Percentiles rank a stretch among this genome's conserved stretches.
phyloP scores from a whole-genome alignment of 1,140 invertebrate genomes.

The Chironomus tepperi region DNA sequence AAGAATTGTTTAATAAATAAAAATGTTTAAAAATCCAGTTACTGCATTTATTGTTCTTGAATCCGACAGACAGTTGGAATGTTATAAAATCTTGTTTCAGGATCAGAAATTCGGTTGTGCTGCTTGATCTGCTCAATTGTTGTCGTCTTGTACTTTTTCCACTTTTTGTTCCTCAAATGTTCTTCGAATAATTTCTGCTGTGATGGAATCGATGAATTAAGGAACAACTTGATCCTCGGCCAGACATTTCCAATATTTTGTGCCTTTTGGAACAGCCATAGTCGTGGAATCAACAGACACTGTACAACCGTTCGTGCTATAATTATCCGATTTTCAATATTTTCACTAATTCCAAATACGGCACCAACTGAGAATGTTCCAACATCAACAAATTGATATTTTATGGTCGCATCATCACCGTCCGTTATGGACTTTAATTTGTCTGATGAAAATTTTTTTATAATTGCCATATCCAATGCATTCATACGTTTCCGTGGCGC shows the following conservation, averaged over 20 bases:
- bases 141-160: constrained; percentile 42
- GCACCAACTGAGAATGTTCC: constrained; percentile 35
- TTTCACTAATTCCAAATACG: constrained; percentile 43
- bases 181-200: constrained; percentile 41
- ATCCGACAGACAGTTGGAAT: constrained; percentile 37
- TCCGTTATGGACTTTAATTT: not conserved
- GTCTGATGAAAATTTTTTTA: too few relatives aligned
- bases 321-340: constrained; percentile 44
- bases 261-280: constrained; percentile 44
- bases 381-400: constrained; percentile 37
- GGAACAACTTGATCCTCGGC: constrained; percentile 45
- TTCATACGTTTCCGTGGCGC: not conserved
- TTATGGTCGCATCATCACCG: not conserved
- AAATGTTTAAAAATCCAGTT: not conserved
- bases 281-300: constrained; percentile 47
- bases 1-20: not conserved
- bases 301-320: constrained; percentile 42
- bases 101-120: not conserved
- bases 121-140: constrained; percentile 34
- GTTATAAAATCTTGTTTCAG: constrained; percentile 30
- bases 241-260: constrained; percentile 51
- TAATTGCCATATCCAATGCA: constrained; percentile 21
- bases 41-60: constrained; percentile 27
- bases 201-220: constrained; percentile 46
- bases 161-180: constrained; percentile 42